Conservation (phyloP, 2,888 invertebrate genomes). For the Yponomeuta malinellus region DNA sequence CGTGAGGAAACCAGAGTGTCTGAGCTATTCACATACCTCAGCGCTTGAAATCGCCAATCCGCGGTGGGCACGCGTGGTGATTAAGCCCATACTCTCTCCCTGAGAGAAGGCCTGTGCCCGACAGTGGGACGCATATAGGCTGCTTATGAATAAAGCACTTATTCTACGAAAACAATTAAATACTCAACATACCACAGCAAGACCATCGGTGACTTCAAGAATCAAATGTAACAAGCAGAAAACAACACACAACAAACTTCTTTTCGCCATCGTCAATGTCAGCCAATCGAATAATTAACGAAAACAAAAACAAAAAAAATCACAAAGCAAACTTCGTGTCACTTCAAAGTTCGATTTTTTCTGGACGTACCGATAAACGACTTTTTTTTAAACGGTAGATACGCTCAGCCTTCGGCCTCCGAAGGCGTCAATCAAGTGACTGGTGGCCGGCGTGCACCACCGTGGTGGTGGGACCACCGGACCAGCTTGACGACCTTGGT, state of each 20-base stretch:
- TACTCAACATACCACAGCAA: slow-evolving; percentile 43
- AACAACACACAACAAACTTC: slow-evolving; percentile 15
- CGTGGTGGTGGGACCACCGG: slow-evolving; percentile 26
- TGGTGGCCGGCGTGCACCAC: slow-evolving; percentile 16
- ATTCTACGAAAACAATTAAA: slow-evolving; percentile 5
- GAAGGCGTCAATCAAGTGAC: slow-evolving; percentile 19
- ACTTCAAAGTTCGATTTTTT: neutral
- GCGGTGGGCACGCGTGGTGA: too few relatives aligned
- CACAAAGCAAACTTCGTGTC: slow-evolving; percentile 15
- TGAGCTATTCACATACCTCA: too few relatives aligned
- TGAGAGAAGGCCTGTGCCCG: too few relatives aligned
- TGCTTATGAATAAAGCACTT: neutral
- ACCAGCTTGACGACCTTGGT: slow-evolving; percentile 53
- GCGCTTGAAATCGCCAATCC: too few relatives aligned
- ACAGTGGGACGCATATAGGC: too few relatives aligned
- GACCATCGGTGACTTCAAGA: slow-evolving; percentile 41
- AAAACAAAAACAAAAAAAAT: slow-evolving; percentile 14
- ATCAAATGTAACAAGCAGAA: slow-evolving; percentile 18
- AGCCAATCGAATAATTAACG: slow-evolving; percentile 15
- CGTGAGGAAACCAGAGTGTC: too few relatives aligned
- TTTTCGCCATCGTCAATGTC: slow-evolving; percentile 11
- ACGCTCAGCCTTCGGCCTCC: slow-evolving; percentile 3
- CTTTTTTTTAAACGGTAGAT: neutral
- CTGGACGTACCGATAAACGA: neutral
- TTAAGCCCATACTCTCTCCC: too few relatives aligned